Conservation (phyloP, 2,797 vertebrate species). For the Sphenopsis melanotis region DNA sequence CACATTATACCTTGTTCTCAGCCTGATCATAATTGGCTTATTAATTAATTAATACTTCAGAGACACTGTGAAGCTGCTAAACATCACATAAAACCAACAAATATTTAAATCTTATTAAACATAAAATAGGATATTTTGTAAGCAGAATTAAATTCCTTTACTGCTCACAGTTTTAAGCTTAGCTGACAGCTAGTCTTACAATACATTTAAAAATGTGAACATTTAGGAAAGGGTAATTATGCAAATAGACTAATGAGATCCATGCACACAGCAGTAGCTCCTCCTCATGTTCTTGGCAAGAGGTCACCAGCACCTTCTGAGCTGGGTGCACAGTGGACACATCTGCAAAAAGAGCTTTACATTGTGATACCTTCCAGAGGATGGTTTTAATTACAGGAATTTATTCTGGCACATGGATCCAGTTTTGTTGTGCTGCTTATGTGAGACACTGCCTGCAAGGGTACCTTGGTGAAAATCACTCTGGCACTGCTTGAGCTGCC, state of each 20-base stretch:
- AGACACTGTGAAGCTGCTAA: not conserved
- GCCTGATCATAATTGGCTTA: conserved; percentile 10
- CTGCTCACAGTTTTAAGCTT: not conserved
- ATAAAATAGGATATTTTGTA: not conserved
- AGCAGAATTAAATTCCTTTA: not conserved
- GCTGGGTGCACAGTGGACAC: accelerated
- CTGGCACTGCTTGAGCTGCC: not conserved
- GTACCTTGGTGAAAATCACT: not conserved
- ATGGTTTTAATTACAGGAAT: not conserved
- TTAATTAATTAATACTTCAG: conserved; percentile 27
- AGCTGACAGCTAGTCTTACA: not conserved
- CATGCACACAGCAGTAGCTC: not conserved
- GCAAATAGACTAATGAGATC: conserved; percentile 6
- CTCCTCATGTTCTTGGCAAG: not conserved
- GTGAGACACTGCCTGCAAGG: not conserved
- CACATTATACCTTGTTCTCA: conserved; percentile 5
- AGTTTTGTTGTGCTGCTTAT: not conserved
- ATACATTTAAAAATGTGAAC: not conserved
- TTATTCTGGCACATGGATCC: not conserved
- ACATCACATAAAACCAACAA: not conserved
- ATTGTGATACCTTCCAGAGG: not conserved
- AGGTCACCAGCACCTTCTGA: not conserved
- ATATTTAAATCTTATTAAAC: not conserved
- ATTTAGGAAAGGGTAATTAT: not conserved
- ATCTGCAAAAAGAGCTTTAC: not conserved